phyloP scores from a whole-genome alignment of 2,888 invertebrate genomes.

The Drosophila kanekoi region DNA sequence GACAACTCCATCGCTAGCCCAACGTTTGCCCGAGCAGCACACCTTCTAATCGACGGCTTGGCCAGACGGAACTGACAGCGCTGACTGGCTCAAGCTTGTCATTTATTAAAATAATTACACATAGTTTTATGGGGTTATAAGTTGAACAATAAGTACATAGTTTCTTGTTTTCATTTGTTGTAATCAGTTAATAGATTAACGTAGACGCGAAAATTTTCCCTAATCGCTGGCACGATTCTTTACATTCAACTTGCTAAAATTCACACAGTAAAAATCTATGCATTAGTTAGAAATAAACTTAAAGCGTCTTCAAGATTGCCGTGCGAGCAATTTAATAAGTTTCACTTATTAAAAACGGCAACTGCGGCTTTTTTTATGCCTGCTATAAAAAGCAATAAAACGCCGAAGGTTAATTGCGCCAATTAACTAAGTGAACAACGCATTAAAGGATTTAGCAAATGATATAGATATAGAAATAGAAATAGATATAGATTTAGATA shows the following conservation, averaged over 20 bases:
- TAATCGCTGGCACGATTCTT: conserved; percentile 32
- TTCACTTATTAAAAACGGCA: conserved; percentile 8
- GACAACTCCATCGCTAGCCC: conserved; percentile 34
- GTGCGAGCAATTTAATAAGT: conserved; percentile 9
- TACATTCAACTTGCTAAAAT: conserved; percentile 24
- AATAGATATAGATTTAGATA: too few relatives aligned
- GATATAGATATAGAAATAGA: too few relatives aligned
- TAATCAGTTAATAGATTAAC: conserved; percentile 41
- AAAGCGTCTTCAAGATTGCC: conserved; percentile 10
- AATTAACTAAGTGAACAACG: neutral
- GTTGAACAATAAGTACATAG: conserved; percentile 29
- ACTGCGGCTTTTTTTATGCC: neutral
- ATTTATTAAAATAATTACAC: conserved; percentile 56
- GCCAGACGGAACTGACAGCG: neutral
- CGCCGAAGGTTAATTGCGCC: neutral
- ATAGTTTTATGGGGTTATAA: conserved; percentile 40
- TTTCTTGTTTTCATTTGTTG: conserved; percentile 25
- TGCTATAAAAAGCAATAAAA: neutral
- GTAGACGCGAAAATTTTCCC: conserved; percentile 17
- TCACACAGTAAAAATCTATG: conserved; percentile 25
- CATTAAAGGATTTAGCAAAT: neutral
- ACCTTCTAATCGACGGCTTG: conserved; percentile 48
- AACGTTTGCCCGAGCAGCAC: conserved; percentile 2
- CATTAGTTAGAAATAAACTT: conserved; percentile 3
- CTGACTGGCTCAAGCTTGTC: conserved; percentile 3